Conservation (phyloP, 2,113 vertebrate species). For the Numida meleagris region DNA sequence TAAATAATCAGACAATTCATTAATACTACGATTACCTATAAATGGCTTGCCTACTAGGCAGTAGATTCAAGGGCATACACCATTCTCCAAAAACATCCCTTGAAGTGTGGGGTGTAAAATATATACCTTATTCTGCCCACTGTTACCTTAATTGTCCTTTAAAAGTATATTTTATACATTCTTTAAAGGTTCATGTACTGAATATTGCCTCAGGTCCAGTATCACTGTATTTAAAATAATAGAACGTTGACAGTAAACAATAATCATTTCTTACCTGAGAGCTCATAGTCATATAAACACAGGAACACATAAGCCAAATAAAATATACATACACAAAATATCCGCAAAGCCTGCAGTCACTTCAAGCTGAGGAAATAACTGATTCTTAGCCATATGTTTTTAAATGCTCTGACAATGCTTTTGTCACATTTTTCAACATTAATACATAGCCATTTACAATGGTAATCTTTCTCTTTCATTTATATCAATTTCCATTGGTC, state of each 20-base stretch:
- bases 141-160: neutral
- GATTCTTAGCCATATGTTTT: neutral
- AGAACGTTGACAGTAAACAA: neutral
- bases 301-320: constrained; percentile 16
- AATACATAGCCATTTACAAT: neutral
- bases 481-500: neutral
- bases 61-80: neutral
- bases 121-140: neutral
- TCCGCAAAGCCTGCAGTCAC: neutral
- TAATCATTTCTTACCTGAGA: neutral
- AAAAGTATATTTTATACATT: accelerated
- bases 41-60: neutral
- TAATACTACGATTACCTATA: neutral
- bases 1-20: neutral
- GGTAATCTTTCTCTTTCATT: neutral
- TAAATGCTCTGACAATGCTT: neutral
- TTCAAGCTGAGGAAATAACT: neutral
- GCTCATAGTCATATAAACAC: neutral
- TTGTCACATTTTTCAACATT: neutral
- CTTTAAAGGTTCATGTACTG: neutral
- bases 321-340: neutral
- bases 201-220: neutral
- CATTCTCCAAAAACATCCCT: neutral
- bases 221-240: neutral
- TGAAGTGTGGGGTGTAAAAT: neutral